A percentile compares a stretch with the other conserved stretches of the same genome.
phyloP scores from a whole-genome alignment of 2,113 vertebrate species.

The Bufo bufo region DNA sequence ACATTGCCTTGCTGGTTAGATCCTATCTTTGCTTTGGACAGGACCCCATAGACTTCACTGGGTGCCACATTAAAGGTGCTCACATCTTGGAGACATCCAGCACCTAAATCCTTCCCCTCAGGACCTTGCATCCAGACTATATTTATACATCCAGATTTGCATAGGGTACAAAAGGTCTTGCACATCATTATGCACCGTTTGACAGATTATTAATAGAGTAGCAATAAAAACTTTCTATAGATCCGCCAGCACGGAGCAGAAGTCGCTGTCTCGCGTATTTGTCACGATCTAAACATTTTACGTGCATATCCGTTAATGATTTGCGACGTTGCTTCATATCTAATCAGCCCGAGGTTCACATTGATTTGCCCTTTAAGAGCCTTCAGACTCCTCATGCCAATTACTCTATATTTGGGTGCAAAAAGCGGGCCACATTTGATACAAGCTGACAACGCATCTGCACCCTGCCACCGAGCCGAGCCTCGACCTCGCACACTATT shows the following conservation, averaged over 20 bases:
- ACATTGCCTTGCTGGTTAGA: no score
- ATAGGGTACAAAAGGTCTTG: not conserved
- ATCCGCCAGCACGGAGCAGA: not conserved
- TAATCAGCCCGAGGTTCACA: not conserved
- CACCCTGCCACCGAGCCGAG: constrained; percentile 11
- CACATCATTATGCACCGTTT: not conserved
- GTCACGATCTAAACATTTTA: not conserved
- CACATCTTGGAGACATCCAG: no score
- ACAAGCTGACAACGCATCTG: constrained; percentile 2
- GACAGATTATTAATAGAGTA: not conserved
- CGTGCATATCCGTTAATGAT: not conserved
- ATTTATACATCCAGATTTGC: not conserved
- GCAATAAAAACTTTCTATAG: not conserved
- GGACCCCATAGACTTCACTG: no score
- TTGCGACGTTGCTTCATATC: not conserved
- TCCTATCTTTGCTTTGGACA: no score
- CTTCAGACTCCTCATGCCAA: constrained; percentile 10
- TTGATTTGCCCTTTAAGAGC: constrained; percentile 27
- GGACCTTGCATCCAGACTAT: not conserved
- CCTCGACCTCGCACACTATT: not conserved
- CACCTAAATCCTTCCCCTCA: not conserved
- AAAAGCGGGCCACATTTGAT: not conserved
- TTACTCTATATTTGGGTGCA: constrained; percentile 30
- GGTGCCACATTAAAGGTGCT: no score
- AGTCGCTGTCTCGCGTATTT: not conserved